Percentiles rank a stretch among this genome's conserved stretches.
phyloP scores from a whole-genome alignment of 2,888 invertebrate species.

The Sepiola atlantica region DNA sequence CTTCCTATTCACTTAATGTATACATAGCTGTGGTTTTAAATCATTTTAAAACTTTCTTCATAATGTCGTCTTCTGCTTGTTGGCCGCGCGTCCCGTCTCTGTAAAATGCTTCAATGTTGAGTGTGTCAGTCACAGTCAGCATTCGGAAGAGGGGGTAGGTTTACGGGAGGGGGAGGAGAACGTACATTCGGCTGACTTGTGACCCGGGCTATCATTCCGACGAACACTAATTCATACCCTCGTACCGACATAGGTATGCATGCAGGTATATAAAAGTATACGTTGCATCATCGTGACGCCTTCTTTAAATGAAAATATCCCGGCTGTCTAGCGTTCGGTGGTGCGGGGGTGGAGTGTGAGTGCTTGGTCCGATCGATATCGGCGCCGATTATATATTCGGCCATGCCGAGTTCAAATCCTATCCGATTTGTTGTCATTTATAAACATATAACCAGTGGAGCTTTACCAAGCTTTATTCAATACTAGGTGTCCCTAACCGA shows the following conservation, averaged over 20 bases:
- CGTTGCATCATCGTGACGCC: not conserved
- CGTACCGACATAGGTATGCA: not conserved
- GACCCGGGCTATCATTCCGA: not conserved
- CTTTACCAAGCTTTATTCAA: no score
- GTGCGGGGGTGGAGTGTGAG: no score
- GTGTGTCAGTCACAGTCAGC: not conserved
- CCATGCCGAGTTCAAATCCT: no score
- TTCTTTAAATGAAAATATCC: conserved; percentile 16
- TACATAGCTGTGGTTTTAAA: not conserved
- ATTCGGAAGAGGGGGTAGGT: not conserved
- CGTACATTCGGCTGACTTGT: not conserved
- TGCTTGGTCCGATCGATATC: no score
- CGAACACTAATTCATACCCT: not conserved
- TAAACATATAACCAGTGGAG: no score
- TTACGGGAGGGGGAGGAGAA: no score
- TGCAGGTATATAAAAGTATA: not conserved
- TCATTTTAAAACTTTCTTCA: not conserved
- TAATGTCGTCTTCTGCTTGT: not conserved
- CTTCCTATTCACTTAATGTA: not conserved
- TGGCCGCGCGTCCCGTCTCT: not conserved
- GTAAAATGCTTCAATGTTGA: not conserved
- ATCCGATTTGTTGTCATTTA: no score
- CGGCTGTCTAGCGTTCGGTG: conserved; percentile 49
- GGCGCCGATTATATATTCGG: no score
- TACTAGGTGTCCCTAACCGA: no score